Evolutionary conservation across 53 echinoderm and acorn worm species (phyloP).

Genomic region (Apostichopus leukothele): DNA sequence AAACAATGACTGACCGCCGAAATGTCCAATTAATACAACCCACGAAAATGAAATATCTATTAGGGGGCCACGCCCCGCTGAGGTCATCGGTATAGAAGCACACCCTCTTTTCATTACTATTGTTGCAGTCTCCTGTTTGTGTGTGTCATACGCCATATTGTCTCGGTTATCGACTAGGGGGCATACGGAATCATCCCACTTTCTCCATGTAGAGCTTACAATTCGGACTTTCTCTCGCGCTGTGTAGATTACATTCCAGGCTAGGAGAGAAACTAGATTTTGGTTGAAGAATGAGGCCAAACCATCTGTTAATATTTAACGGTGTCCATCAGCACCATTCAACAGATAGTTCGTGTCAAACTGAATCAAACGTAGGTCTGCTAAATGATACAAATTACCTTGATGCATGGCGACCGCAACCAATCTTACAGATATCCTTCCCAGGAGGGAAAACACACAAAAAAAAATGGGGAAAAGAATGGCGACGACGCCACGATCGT

Average conservation of each 20-base stretch:
- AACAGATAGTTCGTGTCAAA: constrained; percentile 24
- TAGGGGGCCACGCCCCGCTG: not conserved
- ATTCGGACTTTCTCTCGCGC: too few relatives aligned
- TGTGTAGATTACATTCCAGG: too few relatives aligned
- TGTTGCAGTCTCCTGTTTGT: too few relatives aligned
- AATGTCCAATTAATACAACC: not conserved
- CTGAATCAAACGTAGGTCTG: constrained; percentile 1
- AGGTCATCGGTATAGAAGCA: not conserved
- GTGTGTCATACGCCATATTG: not conserved
- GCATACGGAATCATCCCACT: not conserved
- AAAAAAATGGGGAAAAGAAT: too few relatives aligned
- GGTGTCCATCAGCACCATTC: not conserved
- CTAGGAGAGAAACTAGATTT: not conserved
- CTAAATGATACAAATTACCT: too few relatives aligned
- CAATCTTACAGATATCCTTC: too few relatives aligned
- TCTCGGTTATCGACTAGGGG: constrained; percentile 4
- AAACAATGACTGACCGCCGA: not conserved
- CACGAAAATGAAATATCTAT: not conserved
- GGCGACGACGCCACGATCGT: too few relatives aligned
- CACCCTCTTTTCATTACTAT: too few relatives aligned
- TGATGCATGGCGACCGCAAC: too few relatives aligned
- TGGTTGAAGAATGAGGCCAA: not conserved
- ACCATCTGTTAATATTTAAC: constrained; percentile 24
- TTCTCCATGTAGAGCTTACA: not conserved
- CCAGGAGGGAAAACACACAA: too few relatives aligned